Percentiles rank a stretch among this genome's conserved stretches.
Conservation (phyloP, 2,113 vertebrate genomes). For the Martes martes region DNA sequence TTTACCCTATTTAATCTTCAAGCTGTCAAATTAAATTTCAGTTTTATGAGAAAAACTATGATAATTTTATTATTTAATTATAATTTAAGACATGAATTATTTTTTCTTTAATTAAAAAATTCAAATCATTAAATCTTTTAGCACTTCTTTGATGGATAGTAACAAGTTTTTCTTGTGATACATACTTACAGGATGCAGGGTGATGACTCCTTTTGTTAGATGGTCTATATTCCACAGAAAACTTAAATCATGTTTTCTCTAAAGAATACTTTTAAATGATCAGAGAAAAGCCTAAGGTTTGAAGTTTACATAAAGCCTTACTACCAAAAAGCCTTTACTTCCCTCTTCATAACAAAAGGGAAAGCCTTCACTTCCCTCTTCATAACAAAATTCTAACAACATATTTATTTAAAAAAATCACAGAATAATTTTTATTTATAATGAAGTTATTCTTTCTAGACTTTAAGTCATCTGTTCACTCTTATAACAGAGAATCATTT, state of each 20-base stretch:
- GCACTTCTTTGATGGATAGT: background rate
- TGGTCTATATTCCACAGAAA: background rate
- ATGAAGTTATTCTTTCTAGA: slow-evolving; percentile 63
- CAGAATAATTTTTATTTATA: slow-evolving; percentile 78
- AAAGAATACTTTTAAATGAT: background rate
- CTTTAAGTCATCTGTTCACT: slow-evolving; percentile 74
- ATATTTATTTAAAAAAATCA: slow-evolving; percentile 67
- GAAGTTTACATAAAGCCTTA: background rate
- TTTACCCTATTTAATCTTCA: background rate
- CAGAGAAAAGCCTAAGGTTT: background rate
- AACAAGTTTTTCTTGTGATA: background rate
- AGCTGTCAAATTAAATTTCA: slow-evolving; percentile 7
- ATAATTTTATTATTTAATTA: slow-evolving; percentile 2
- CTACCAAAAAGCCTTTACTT: background rate
- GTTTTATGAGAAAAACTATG: background rate
- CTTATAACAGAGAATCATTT: slow-evolving; percentile 74
- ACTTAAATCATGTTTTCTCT: background rate
- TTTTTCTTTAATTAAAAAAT: slow-evolving; percentile 12
- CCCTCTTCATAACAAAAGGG: slow-evolving; percentile 30
- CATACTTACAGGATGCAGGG: background rate
- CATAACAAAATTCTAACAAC: slow-evolving; percentile 51
- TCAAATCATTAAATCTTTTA: background rate
- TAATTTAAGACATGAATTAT: background rate
- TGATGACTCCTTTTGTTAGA: background rate
- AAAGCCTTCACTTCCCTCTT: background rate